Base-by-base conservation (phyloP, 2,888 invertebrate species). In the Pristionchus maxplancki region DNA sequence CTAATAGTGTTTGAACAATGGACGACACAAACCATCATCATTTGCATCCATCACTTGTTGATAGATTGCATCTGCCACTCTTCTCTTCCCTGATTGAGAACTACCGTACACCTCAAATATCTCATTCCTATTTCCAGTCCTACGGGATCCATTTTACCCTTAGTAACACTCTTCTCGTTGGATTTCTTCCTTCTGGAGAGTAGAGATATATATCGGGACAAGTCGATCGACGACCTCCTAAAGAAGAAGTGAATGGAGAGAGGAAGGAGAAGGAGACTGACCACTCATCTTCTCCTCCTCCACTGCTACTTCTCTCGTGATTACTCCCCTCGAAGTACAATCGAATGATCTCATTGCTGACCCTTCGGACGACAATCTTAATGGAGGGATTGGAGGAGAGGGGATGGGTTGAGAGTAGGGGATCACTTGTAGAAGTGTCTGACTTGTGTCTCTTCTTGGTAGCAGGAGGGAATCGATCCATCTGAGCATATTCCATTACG, bases 151-250 rank as follows among this genome's bases (percentile, higher is more conserved):
- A 6, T 44, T 71, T 17, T 58, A 88, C 88, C 44, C 88, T 34
- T 28, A 74, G 37, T 17, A 88, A 34, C 20, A 50, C 24, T 48
- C 88, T 53, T 88, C 90, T 34, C 71, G 87, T 67, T 82, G 89
- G 71, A 87, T 89, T 20, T 58, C 88, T 40, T 88, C 91, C 88
- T 34, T 88, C 88, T 3, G 88, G 88, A 0, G 91, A 90, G 88
- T 92, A 93, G 40, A 94, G 91, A 90, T 93, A 94, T 82, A 94
- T 94, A 89, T 94, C 94, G 20, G 94, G 94, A 90, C 94, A 94
- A 3, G 94, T 94, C 31, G 94, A 92, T 11, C 94, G 92, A 28
- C 94, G 92, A 48, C 88, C 89, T 84, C 90, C 91, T 86, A 9
- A 37, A 48, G 48, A 24, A n/a, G 5, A 58, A n/a, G 28, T 13